phyloP scores from a whole-genome alignment of 2,797 vertebrate species.

The Chelidonichthys spinosus region DNA sequence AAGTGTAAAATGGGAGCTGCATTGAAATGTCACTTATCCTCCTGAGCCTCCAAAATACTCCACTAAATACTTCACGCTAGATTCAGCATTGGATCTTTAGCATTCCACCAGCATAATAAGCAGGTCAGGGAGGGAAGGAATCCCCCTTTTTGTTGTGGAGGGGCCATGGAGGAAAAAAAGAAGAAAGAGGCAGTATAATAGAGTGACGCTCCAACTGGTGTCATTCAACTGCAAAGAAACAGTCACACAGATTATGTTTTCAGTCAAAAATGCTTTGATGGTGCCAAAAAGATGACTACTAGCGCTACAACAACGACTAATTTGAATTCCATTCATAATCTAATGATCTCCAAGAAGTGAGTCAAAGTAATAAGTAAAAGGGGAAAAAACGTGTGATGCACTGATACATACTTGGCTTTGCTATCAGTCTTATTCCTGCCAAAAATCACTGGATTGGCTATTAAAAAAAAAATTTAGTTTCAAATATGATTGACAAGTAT shows the following conservation, averaged over 20 bases:
- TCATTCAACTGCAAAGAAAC: conserved; percentile 18
- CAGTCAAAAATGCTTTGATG: background rate
- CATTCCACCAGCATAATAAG: conserved; percentile 56
- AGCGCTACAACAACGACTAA: background rate
- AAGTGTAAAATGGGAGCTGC: conserved; percentile 22
- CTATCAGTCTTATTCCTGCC: background rate
- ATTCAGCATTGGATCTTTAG: conserved; percentile 44
- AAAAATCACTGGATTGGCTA: background rate
- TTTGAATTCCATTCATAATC: background rate
- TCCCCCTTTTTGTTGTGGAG: conserved; percentile 42
- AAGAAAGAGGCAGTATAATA: conserved; percentile 45
- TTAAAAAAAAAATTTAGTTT: background rate
- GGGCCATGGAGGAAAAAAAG: background rate
- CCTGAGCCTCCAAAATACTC: conserved; percentile 44
- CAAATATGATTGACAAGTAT: background rate
- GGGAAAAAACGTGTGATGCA: background rate
- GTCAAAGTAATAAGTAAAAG: background rate
- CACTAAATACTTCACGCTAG: conserved; percentile 47
- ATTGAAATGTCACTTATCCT: conserved; percentile 54
- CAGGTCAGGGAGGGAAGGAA: conserved; percentile 55
- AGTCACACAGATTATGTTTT: conserved; percentile 5
- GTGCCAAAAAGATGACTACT: conserved; percentile 3
- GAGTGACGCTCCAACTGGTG: conserved; percentile 28
- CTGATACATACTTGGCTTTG: background rate
- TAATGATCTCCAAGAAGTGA: background rate